Conservation (phyloP, 2,113 vertebrate genomes). For the Aramus guarauna region DNA sequence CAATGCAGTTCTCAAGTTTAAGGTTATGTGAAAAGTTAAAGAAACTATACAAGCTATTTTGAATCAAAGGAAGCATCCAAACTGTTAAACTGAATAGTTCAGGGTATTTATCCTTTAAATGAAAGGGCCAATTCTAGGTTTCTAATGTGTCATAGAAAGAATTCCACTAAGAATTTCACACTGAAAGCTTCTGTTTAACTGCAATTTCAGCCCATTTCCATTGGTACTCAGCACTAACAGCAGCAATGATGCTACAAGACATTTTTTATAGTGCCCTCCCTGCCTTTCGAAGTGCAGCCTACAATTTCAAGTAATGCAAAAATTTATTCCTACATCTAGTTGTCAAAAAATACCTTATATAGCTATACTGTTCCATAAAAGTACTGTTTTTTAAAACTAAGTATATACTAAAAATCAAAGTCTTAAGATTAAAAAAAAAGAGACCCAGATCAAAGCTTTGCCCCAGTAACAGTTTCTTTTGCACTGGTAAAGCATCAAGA, state of each 20-base stretch:
- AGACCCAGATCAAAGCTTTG: not conserved
- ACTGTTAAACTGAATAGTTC: not conserved
- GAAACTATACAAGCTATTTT: not conserved
- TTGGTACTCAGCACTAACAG: not conserved
- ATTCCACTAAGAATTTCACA: not conserved
- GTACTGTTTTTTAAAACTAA: not conserved
- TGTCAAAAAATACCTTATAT: not conserved
- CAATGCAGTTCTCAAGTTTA: not conserved
- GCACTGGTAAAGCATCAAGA: not conserved
- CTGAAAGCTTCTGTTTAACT: not conserved
- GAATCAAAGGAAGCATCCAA: not conserved
- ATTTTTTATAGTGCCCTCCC: not conserved
- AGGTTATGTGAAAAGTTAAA: not conserved
- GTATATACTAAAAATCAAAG: not conserved
- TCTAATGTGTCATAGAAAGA: not conserved
- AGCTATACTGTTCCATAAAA: not conserved
- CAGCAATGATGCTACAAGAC: not conserved
- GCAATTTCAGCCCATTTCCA: not conserved
- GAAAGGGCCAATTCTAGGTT: not conserved
- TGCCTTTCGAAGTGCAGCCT: not conserved
- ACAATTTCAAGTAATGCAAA: not conserved
- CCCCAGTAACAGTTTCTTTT: not conserved
- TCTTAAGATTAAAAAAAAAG: conserved; percentile 8
- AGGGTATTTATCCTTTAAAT: not conserved
- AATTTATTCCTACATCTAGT: not conserved